Evolutionary conservation across 2,113 vertebrate species (phyloP).

Genomic region (Condylura cristata): DNA sequence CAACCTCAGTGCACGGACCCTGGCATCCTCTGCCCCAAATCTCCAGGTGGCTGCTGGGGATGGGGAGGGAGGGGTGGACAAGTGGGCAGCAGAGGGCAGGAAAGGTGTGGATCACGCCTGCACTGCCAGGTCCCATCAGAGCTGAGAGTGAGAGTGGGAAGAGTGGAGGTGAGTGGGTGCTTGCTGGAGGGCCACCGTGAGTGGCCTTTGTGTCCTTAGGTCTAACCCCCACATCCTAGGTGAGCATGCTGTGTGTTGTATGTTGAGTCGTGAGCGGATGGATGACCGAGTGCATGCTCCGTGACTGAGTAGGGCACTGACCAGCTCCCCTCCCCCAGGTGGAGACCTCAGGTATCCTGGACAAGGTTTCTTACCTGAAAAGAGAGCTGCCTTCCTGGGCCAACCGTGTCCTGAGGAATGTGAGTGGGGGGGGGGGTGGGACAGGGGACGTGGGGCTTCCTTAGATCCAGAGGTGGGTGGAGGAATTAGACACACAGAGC

Average conservation of each 20-base stretch:
- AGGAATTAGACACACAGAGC: neutral
- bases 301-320: neutral
- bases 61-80: neutral
- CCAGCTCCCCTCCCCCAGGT: slow-evolving; percentile 54
- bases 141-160: neutral
- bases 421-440: slow-evolving; percentile 57
- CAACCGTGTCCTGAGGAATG: slow-evolving; percentile 81
- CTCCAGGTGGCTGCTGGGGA: slow-evolving; percentile 81
- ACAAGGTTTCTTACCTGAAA: slow-evolving; percentile 58
- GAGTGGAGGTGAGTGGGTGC: neutral
- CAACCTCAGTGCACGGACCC: slow-evolving; percentile 76
- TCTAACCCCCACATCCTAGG: neutral
- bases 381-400: slow-evolving; percentile 73
- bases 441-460: too few species aligned
- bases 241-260: neutral
- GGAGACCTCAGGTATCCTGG: slow-evolving; percentile 52
- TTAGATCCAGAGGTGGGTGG: neutral
- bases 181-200: neutral
- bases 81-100: neutral
- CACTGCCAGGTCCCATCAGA: neutral
- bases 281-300: neutral
- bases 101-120: neutral
- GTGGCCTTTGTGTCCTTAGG: neutral
- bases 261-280: neutral
- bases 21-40: slow-evolving; percentile 66